A percentile compares a stretch with the other conserved stretches of the same genome.
phyloP scores from a whole-genome alignment of 2,888 invertebrate species.

The Norana najaformis region DNA sequence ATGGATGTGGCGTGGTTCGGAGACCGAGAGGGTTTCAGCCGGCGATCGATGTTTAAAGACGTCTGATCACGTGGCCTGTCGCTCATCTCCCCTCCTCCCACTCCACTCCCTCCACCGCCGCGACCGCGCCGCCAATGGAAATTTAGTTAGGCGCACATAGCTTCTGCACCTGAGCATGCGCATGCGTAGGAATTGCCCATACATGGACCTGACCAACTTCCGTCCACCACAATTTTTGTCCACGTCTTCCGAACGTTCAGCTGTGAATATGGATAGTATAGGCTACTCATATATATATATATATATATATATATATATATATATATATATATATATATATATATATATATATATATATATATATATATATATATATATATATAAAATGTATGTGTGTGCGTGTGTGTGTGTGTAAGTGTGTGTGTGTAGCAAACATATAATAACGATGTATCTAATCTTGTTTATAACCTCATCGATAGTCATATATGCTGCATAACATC shows the following conservation, averaged over 20 bases:
- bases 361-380: no score
- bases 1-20: constrained; percentile 14
- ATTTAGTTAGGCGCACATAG: background rate
- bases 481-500: no score
- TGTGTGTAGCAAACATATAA: no score
- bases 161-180: background rate
- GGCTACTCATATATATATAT: background rate
- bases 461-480: background rate
- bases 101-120: background rate
- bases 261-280: background rate
- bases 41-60: constrained; percentile 15
- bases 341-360: no score
- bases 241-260: background rate
- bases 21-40: constrained; percentile 9
- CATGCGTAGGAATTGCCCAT: background rate
- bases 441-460: no score
- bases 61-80: background rate
- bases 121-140: background rate
- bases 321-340: background rate
- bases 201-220: background rate
- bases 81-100: background rate
- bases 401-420: no score
- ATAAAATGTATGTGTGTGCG: no score
- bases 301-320: background rate
- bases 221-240: background rate